Conservation (phyloP, 2,888 invertebrate species). For the Erebia palarica region DNA sequence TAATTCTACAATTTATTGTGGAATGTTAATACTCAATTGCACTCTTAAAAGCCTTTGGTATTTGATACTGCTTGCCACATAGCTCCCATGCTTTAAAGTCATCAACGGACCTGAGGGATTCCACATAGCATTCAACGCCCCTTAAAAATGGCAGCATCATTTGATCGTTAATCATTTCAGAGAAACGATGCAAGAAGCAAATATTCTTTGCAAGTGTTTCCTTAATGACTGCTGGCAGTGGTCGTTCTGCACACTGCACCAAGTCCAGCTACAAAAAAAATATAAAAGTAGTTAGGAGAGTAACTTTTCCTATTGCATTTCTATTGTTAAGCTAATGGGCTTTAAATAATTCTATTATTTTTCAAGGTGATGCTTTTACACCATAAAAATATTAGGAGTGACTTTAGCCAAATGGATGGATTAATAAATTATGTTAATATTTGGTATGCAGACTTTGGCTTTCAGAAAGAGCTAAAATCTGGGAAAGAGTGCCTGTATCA, state of each 20-base stretch:
- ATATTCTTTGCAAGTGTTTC: constrained; percentile 73
- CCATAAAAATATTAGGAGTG: no score
- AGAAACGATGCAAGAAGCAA: constrained; percentile 70
- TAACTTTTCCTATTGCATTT: no score
- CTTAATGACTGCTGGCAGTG: constrained; percentile 65
- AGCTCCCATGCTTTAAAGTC: constrained; percentile 78
- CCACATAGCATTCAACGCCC: constrained; percentile 72
- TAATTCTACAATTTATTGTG: constrained; percentile 54
- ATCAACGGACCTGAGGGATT: constrained; percentile 69
- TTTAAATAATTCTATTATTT: no score
- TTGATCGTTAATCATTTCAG: constrained; percentile 72
- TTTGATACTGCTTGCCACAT: constrained; percentile 67
- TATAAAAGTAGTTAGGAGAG: no score
- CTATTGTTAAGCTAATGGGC: no score
- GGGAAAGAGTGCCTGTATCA: not conserved
- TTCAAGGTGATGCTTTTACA: no score
- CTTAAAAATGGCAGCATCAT: constrained; percentile 72
- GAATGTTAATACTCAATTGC: constrained; percentile 77
- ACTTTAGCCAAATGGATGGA: not conserved
- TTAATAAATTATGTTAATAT: no score
- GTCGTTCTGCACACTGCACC: constrained; percentile 71
- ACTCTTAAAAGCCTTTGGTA: constrained; percentile 75
- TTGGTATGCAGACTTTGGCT: no score
- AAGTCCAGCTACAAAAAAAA: constrained; percentile 68
- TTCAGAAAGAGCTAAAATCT: not conserved